Percentiles rank a stretch among this genome's conserved stretches.
Conservation (phyloP, 2,113 vertebrate species). For the Cryptomyrus ogoouensis region DNA sequence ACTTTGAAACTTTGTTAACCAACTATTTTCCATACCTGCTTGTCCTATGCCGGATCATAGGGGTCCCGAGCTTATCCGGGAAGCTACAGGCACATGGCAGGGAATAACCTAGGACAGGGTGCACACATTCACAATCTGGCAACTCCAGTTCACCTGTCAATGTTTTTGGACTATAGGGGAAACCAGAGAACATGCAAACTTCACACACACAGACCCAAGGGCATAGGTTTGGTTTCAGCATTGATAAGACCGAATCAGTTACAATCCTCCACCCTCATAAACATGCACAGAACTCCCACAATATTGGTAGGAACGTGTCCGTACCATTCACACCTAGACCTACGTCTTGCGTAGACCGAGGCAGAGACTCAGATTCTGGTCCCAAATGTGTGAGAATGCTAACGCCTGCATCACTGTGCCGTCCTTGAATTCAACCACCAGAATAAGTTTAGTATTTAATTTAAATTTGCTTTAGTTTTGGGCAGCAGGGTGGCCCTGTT, state of each 20-base stretch:
- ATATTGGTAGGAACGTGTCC: background rate
- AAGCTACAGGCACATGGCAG: background rate
- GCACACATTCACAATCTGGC: background rate
- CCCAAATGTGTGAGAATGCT: background rate
- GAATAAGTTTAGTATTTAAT: background rate
- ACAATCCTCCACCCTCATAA: background rate
- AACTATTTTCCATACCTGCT: background rate
- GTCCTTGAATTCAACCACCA: background rate
- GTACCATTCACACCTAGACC: background rate
- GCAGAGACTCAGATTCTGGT: background rate
- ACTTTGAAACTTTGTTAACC: background rate
- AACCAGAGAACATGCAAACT: background rate
- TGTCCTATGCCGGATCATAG: background rate
- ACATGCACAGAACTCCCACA: background rate
- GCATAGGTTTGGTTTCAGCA: background rate
- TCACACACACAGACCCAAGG: background rate
- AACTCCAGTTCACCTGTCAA: background rate
- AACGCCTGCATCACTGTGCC: background rate
- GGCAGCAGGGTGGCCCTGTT: background rate
- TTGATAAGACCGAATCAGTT: background rate
- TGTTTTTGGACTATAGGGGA: background rate
- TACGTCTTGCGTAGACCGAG: background rate
- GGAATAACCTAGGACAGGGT: background rate
- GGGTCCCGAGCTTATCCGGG: background rate
- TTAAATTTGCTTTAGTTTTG: background rate